Conservation (phyloP, 2,797 vertebrate species). For the Orestias chungarensis region DNA sequence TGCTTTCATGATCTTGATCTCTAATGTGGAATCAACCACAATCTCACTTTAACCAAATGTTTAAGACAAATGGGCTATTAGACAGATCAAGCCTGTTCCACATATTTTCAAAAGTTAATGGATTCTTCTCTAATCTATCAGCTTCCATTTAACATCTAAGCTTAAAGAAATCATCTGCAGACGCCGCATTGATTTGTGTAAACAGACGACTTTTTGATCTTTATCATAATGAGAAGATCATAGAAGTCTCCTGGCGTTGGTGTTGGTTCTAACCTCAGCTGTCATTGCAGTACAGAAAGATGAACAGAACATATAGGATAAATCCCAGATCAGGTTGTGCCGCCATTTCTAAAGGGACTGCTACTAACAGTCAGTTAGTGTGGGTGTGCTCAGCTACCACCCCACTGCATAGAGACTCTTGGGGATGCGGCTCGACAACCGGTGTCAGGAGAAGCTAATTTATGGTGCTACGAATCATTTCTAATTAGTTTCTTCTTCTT, state of each 20-base stretch:
- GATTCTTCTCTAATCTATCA: neutral
- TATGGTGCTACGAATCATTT: slow-evolving; percentile 3
- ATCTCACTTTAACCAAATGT: neutral
- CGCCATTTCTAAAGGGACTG: neutral
- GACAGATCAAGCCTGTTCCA: neutral
- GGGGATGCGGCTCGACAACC: neutral
- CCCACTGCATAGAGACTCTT: neutral
- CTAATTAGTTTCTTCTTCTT: slow-evolving; percentile 8
- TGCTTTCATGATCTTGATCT: neutral
- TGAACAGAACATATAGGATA: neutral
- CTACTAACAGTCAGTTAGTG: neutral
- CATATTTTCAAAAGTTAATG: neutral
- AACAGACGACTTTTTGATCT: neutral
- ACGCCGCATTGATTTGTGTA: neutral
- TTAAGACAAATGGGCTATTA: neutral
- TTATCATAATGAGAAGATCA: neutral
- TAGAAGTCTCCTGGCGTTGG: neutral
- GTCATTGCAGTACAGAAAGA: neutral
- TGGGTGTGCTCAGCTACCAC: neutral
- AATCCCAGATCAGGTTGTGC: slow-evolving; percentile 1
- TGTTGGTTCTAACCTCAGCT: neutral
- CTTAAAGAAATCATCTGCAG: neutral
- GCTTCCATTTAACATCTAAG: neutral
- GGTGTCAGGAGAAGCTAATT: slow-evolving; percentile 9
- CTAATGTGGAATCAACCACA: neutral